Percentiles rank a stretch among this genome's conserved stretches.
Evolutionary conservation across 2,888 invertebrate genomes (phyloP).

Genomic region (Dolichopus griseipennis): DNA sequence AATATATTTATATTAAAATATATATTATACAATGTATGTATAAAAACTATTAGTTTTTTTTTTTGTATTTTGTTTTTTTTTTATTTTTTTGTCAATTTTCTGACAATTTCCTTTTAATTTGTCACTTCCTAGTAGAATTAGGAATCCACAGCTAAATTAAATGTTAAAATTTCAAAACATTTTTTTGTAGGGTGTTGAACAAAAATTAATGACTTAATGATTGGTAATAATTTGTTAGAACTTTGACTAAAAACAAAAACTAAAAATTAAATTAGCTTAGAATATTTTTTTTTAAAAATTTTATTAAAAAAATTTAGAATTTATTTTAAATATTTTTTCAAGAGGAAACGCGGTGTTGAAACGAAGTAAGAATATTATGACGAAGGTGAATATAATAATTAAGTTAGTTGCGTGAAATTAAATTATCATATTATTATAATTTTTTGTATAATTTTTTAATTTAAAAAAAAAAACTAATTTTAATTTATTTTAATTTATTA

Average conservation of each 20-base stretch:
- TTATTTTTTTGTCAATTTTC: neutral
- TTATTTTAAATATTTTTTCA: no score
- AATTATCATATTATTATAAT: no score
- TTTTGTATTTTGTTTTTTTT: no score
- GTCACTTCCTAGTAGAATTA: neutral
- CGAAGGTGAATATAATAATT: no score
- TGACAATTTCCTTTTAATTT: neutral
- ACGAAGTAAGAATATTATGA: no score
- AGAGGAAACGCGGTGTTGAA: no score
- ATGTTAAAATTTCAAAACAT: neutral
- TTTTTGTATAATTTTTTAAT: no score
- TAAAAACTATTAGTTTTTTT: neutral
- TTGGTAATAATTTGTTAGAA: neutral
- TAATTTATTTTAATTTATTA: no score
- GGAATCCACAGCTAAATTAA: neutral
- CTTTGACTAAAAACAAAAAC: neutral
- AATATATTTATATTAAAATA: no score
- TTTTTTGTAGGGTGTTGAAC: neutral
- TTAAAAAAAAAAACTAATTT: no score
- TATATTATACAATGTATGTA: neutral
- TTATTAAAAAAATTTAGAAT: no score
- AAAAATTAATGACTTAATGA: slow-evolving; percentile 1
- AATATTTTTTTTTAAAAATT: neutral
- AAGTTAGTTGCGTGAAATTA: no score
- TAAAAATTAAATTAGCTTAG: neutral